Conservation (phyloP, 2,797 vertebrate species). For the Lophotriccus pileatus region DNA sequence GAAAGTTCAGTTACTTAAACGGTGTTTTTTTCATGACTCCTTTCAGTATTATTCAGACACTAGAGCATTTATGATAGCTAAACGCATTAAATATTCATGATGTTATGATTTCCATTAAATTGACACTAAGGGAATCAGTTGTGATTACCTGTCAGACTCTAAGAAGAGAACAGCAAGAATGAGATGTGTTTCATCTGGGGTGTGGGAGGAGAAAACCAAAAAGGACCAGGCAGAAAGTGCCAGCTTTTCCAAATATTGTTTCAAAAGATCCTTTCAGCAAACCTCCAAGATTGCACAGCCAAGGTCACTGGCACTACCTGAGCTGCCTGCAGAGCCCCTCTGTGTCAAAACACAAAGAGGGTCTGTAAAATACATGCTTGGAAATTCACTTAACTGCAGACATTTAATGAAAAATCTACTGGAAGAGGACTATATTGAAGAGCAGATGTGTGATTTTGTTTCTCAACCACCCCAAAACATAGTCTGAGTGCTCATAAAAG, state of each 20-base stretch:
- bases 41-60: background rate
- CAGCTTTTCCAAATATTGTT: background rate
- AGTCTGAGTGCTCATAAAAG: background rate
- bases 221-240: background rate
- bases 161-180: background rate
- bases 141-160: background rate
- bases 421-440: background rate
- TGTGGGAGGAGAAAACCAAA: background rate
- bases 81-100: background rate
- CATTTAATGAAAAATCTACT: background rate
- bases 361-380: background rate
- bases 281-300: background rate
- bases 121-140: background rate
- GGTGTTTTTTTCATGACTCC: background rate
- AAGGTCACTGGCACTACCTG: background rate
- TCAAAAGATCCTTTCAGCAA: background rate
- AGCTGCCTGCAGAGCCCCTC: background rate
- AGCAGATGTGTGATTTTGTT: background rate
- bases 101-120: background rate
- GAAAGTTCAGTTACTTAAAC: background rate
- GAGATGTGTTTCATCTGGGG: rapidly evolving
- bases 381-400: background rate
- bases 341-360: background rate
- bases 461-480: background rate
- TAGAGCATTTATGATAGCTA: background rate